Evolutionary conservation across 2,113 vertebrate genomes (phyloP).

Genomic region (Tyrannus savana): DNA sequence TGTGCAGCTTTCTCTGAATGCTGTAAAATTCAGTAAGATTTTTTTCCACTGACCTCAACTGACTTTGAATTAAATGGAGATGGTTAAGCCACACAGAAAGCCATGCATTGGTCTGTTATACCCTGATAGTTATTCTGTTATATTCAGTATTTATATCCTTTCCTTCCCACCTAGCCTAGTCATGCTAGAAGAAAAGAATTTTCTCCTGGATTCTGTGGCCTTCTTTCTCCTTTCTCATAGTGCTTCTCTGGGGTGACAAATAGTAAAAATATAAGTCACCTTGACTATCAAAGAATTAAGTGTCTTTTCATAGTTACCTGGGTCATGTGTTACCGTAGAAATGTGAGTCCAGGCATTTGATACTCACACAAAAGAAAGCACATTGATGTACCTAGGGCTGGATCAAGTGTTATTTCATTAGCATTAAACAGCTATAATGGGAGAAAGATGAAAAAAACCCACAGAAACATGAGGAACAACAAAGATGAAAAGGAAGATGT

Average conservation of each 20-base stretch:
- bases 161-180: background rate
- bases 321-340: background rate
- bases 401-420: background rate
- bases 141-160: background rate
- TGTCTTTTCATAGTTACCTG: background rate
- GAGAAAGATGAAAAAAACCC: slow-evolving; percentile 27
- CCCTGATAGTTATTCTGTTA: background rate
- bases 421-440: background rate
- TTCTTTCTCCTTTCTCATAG: background rate
- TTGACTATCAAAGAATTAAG: background rate
- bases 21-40: background rate
- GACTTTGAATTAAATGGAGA: background rate
- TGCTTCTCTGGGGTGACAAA: background rate
- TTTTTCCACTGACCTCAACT: background rate
- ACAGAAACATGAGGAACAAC: slow-evolving; percentile 24
- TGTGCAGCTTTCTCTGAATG: background rate
- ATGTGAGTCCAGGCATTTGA: background rate
- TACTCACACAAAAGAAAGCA: background rate
- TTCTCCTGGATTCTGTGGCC: background rate
- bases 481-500: slow-evolving; percentile 27
- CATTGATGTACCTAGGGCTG: background rate
- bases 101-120: background rate
- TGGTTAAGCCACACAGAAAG: background rate
- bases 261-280: background rate
- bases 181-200: background rate